A percentile compares a stretch with the other conserved stretches of the same genome.
phyloP scores from a whole-genome alignment of 2,113 vertebrate species.

The Phrynosoma platyrhinos region DNA sequence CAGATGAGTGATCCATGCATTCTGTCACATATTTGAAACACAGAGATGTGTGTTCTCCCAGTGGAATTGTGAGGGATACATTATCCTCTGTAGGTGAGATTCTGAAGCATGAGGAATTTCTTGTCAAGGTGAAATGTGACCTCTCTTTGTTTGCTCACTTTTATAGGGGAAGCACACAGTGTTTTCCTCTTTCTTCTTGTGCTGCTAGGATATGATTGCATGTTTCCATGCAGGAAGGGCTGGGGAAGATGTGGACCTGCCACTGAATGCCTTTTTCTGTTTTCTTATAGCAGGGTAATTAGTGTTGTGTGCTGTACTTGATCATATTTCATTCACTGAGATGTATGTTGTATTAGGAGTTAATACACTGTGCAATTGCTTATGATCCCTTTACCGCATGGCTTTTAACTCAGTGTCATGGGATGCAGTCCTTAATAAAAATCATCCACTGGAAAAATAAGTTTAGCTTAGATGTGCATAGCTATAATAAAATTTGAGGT shows the following conservation, averaged over 20 bases:
- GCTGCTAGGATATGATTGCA: not conserved
- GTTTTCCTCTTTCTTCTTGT: not conserved
- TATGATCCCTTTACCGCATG: constrained; percentile 31
- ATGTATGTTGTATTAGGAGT: constrained; percentile 43
- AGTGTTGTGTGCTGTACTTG: constrained; percentile 11
- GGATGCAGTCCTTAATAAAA: constrained; percentile 32
- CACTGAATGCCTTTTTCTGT: constrained; percentile 25
- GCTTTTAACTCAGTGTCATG: constrained; percentile 55
- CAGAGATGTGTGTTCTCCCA: not conserved
- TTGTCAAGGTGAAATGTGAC: too few relatives aligned
- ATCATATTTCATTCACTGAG: constrained; percentile 44
- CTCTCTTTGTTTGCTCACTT: too few relatives aligned
- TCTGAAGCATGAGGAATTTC: too few relatives aligned
- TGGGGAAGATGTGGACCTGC: not conserved
- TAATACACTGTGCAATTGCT: constrained; percentile 41
- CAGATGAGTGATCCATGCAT: not conserved
- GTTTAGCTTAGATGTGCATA: constrained; percentile 35
- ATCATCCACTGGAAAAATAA: constrained; percentile 50
- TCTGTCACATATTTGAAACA: not conserved
- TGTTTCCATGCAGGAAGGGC: not conserved
- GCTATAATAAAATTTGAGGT: constrained; percentile 51
- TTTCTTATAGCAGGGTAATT: constrained; percentile 51
- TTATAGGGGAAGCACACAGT: not conserved
- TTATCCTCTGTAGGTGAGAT: too few relatives aligned
- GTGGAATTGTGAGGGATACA: too few relatives aligned